Conservation (phyloP, 2,113 vertebrate species). For the Lophochroa leadbeateri region DNA sequence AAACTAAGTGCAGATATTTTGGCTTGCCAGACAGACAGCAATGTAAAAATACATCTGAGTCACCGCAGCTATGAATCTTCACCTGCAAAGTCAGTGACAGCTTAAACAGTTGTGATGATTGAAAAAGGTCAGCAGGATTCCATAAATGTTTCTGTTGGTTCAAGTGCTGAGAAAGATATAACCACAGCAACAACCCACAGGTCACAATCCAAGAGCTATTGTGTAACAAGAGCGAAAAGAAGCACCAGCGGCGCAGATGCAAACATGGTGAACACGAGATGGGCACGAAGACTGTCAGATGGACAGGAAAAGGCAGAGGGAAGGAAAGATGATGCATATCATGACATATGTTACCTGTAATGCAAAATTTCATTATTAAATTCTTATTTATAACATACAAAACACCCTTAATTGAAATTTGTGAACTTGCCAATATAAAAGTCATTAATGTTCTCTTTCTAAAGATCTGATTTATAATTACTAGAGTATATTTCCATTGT, state of each 20-base stretch:
- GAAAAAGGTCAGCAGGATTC: neutral
- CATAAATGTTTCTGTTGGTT: neutral
- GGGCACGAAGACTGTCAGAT: neutral
- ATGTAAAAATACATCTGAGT: neutral
- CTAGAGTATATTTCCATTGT: neutral
- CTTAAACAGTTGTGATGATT: neutral
- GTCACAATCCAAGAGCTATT: fast-evolving
- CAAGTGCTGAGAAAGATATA: neutral
- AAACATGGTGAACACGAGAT: fast-evolving
- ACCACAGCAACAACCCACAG: neutral
- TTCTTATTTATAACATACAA: neutral
- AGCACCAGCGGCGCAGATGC: neutral
- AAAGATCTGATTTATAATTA: neutral
- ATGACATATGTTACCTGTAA: neutral
- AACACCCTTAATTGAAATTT: neutral
- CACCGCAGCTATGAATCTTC: neutral
- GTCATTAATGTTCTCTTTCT: neutral
- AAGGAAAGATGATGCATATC: neutral
- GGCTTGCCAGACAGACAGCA: neutral
- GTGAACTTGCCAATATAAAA: neutral
- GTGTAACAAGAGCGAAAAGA: neutral
- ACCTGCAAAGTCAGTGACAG: neutral
- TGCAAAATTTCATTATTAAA: neutral
- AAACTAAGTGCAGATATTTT: neutral
- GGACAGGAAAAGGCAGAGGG: neutral